These are phyloP conservation scores for Drosophila sp. DNA, from an alignment of 1,140 invertebrate genomes.

Conservation along the genomic window DNA sequence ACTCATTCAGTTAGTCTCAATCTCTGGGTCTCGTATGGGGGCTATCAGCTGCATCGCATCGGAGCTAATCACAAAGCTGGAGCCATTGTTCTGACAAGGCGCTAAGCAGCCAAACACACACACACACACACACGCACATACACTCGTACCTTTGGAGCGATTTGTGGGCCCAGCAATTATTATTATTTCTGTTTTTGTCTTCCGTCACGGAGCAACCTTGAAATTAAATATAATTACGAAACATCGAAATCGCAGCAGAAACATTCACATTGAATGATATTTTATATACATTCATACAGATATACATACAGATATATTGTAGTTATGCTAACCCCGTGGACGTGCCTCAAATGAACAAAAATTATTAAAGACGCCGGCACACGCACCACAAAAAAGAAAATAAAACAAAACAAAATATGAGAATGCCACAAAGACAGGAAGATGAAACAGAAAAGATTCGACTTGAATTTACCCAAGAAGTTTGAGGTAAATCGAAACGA, in stretches of 20 bases:
- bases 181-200: conserved; percentile 53
- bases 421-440: background rate
- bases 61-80: conserved; percentile 48
- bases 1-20: conserved; percentile 44
- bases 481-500: too few relatives aligned
- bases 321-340: conserved; percentile 39
- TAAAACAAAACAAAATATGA: conserved; percentile 36
- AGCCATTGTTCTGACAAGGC: conserved; percentile 73
- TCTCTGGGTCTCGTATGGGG: conserved; percentile 18
- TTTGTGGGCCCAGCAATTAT: conserved; percentile 49
- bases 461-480: background rate
- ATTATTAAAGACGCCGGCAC: conserved; percentile 73
- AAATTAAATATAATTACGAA: conserved; percentile 81
- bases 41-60: conserved; percentile 31
- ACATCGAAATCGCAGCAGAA: conserved; percentile 47
- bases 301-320: background rate
- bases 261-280: conserved; percentile 66
- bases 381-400: conserved; percentile 66
- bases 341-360: conserved; percentile 73
- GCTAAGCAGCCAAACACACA: conserved; percentile 62
- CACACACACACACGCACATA: conserved; percentile 20
- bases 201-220: conserved; percentile 67
- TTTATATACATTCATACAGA: conserved; percentile 50
- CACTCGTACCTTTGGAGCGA: background rate
- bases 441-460: background rate